Percentiles rank a stretch among this genome's conserved stretches.
phyloP scores from a whole-genome alignment of 2,797 vertebrate species.

The Pampus argenteus region DNA sequence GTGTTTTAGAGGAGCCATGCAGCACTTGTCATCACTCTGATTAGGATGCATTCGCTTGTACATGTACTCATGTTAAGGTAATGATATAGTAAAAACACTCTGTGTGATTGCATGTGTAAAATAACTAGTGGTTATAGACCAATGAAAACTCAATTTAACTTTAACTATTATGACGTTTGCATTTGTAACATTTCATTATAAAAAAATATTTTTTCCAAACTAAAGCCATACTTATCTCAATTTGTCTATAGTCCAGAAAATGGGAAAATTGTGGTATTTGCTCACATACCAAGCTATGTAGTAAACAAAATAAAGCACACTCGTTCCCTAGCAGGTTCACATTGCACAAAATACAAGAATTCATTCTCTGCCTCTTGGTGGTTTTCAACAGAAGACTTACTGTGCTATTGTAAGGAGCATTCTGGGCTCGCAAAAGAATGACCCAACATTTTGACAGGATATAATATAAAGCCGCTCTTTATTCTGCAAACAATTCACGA shows the following conservation, averaged over 20 bases:
- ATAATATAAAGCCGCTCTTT: conserved; percentile 99
- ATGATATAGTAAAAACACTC: conserved; percentile 8
- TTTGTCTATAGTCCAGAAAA: not conserved
- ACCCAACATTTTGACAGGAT: conserved; percentile 97
- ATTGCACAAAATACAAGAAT: conserved; percentile 59
- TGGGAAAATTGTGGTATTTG: conserved; percentile 3
- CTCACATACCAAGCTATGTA: conserved; percentile 9
- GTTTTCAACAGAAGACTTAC: conserved; percentile 76
- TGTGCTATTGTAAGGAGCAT: conserved; percentile 79
- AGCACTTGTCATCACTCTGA: conserved; percentile 47
- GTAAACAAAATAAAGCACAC: conserved; percentile 38
- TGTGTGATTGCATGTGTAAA: not conserved
- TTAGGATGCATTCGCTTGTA: conserved; percentile 15
- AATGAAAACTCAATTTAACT: not conserved
- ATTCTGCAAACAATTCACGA: conserved; percentile 95
- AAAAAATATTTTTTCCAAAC: conserved; percentile 4
- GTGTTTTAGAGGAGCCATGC: conserved; percentile 39
- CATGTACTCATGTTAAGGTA: not conserved
- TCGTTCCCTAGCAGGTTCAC: conserved; percentile 50
- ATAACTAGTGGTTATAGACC: not conserved
- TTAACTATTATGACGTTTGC: not conserved
- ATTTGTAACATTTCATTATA: not conserved
- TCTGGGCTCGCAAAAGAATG: conserved; percentile 91
- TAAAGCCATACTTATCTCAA: not conserved
- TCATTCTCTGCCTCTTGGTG: conserved; percentile 59